Base-by-base conservation (phyloP, 2,113 vertebrate species). In the Lagopus muta region DNA sequence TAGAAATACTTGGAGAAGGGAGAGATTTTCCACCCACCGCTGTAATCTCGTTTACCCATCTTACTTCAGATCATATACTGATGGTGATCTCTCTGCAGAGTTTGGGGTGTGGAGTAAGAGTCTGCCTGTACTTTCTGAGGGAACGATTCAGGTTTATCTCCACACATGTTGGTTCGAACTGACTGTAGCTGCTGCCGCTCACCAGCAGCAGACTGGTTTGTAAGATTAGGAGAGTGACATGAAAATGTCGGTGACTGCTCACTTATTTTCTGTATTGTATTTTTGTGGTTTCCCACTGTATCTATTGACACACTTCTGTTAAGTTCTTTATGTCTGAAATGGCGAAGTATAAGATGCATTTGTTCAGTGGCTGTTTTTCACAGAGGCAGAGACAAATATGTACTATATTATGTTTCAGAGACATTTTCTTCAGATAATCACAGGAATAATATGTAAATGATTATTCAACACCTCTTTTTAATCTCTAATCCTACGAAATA, bases 381-480 rank as follows among this genome's bases (percentile, higher is more conserved):
- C 38, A 82, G 61, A 30, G 25, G 73, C 66, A 86, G 21, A 32
- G 30, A 77, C 40, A 82, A 74, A 80, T 82, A 38, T 86, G 87
- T 55, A 40, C 91, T 88, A 11, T 36, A 1, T 64, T 30, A 13
- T 0, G 0, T 81, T 70, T 71, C 38, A 52, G 66, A 86, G 24
- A 66, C 38, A 30, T 88, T 90, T 94, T 94, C 66, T 82, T 76
- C 54, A 79, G 36, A 55, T 90, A 87, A 91, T 74, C 48, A 17
- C 57, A 92, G 79, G 89, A 84, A 61, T 70, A 83, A 66, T 79
- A 64, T 58, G 79, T 91, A 83, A 93, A 92, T 48, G 95, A 93
- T 34, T 60, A 50, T 64, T 89, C 27, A 77, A 42, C 34, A 60
- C 50, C 67, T 85, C 40, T 1, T 88, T 89, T 73, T 74, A 87